These are phyloP conservation scores for Yponomeuta sedellus DNA, from an alignment of 2,888 invertebrate species.

Conservation along the genomic window DNA sequence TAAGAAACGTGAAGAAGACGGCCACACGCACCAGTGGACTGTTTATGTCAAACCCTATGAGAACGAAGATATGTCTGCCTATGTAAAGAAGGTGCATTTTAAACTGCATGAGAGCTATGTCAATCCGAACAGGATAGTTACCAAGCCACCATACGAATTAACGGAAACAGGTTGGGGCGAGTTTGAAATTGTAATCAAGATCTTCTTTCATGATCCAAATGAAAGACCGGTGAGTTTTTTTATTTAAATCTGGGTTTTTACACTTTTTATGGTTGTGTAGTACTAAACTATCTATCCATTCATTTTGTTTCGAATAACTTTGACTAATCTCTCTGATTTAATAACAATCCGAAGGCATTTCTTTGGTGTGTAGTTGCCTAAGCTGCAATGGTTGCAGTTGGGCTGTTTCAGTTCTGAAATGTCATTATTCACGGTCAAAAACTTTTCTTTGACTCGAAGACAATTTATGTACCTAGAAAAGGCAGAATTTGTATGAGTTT, in stretches of 20 bases:
- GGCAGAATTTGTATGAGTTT: too few relatives aligned
- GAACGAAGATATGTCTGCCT: constrained; percentile 94
- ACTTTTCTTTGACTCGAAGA: too few relatives aligned
- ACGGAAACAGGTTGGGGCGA: constrained; percentile 99
- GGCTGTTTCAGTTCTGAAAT: not conserved
- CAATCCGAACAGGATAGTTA: constrained; percentile 94
- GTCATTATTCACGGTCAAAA: too few relatives aligned
- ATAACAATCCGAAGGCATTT: too few relatives aligned
- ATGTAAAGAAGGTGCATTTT: constrained; percentile 97
- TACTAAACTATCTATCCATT: too few relatives aligned
- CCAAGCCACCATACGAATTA: constrained; percentile 97
- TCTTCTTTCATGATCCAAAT: constrained; percentile 97
- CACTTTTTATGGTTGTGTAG: too few relatives aligned
- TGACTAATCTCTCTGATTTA: too few relatives aligned
- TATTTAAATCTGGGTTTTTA: not conserved
- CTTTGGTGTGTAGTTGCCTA: too few relatives aligned
- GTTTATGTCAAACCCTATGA: constrained; percentile 96
- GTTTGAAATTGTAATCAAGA: constrained; percentile 98
- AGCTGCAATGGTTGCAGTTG: too few relatives aligned
- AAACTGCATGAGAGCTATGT: constrained; percentile 98
- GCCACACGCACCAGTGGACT: constrained; percentile 99
- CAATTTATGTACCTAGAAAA: too few relatives aligned
- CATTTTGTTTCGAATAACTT: not conserved
- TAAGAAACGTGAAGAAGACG: constrained; percentile 96
- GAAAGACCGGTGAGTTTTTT: constrained; percentile 88